Percentiles rank a stretch among this genome's conserved stretches.
Evolutionary conservation across 2,797 vertebrate genomes (phyloP).

Genomic region (Eleutherodactylus coqui): DNA sequence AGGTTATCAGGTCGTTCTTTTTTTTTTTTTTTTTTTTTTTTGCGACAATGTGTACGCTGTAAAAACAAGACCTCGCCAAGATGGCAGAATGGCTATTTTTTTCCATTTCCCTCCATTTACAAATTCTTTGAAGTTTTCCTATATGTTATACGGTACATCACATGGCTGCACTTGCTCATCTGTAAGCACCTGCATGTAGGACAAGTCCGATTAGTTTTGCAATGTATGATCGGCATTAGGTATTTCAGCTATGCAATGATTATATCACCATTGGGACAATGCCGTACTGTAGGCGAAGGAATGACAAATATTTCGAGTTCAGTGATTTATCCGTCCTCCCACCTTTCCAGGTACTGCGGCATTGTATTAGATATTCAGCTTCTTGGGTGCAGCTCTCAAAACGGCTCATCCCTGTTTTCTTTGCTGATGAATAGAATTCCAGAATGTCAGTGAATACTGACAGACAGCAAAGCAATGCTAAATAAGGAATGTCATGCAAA

Average conservation of each 20-base stretch:
- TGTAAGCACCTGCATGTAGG: not conserved
- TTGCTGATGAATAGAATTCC: not conserved
- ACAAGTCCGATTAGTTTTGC: not conserved
- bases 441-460: not conserved
- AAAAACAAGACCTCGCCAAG: no score
- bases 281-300: not conserved
- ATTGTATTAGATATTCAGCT: not conserved
- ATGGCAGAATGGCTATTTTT: no score
- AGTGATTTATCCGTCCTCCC: no score
- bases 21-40: no score
- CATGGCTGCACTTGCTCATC: no score
- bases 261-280: conserved; percentile 3
- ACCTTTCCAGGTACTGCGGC: not conserved
- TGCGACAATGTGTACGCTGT: no score
- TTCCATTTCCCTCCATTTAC: no score
- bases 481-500: not conserved
- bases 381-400: no score
- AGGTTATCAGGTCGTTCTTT: no score
- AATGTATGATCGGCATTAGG: not conserved
- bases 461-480: not conserved
- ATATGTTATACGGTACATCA: no score
- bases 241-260: not conserved
- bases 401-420: not conserved
- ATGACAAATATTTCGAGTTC: no score
- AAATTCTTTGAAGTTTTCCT: no score